Evolutionary conservation across 1,140 invertebrate genomes (phyloP).

Genomic region (Wiebesia pumilae): DNA sequence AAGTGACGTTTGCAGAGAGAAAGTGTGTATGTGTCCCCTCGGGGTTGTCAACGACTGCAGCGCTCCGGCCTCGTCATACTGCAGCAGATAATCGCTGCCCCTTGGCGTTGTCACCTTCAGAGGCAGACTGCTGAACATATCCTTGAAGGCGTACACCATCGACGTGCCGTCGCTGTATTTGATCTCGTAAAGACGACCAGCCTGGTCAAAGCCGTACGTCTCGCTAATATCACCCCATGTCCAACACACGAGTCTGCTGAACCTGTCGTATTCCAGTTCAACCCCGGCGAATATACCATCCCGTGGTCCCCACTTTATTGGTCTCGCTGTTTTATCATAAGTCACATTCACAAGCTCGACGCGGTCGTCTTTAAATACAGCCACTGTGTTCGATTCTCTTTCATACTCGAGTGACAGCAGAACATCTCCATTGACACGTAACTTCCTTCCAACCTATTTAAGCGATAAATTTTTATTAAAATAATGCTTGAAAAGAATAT

Average conservation of each 20-base stretch:
- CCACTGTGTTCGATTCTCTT: slow-evolving; percentile 90
- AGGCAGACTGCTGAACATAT: slow-evolving; percentile 90
- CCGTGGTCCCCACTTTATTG: slow-evolving; percentile 91
- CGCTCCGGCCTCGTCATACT: slow-evolving; percentile 94
- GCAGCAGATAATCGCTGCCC: slow-evolving; percentile 92
- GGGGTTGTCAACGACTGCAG: slow-evolving; percentile 93
- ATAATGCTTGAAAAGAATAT: too few relatives aligned
- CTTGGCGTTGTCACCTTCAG: slow-evolving; percentile 93
- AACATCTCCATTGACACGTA: slow-evolving; percentile 93
- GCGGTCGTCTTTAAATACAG: slow-evolving; percentile 91
- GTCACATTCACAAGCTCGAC: slow-evolving; percentile 92
- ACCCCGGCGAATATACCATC: slow-evolving; percentile 90
- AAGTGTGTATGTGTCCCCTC: slow-evolving; percentile 92
- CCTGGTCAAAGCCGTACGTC: slow-evolving; percentile 90
- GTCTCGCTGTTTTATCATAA: slow-evolving; percentile 92
- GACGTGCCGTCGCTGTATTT: slow-evolving; percentile 91
- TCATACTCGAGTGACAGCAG: slow-evolving; percentile 94
- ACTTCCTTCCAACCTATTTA: slow-evolving; percentile 86
- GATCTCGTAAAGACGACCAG: slow-evolving; percentile 89
- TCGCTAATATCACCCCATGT: slow-evolving; percentile 93
- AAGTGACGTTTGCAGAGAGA: slow-evolving; percentile 91
- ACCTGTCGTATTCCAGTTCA: slow-evolving; percentile 93
- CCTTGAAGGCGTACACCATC: slow-evolving; percentile 90
- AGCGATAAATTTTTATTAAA: not conserved
- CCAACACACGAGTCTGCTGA: slow-evolving; percentile 92